Conservation (phyloP, 1,140 invertebrate genomes). For the Cepaea nemoralis region DNA sequence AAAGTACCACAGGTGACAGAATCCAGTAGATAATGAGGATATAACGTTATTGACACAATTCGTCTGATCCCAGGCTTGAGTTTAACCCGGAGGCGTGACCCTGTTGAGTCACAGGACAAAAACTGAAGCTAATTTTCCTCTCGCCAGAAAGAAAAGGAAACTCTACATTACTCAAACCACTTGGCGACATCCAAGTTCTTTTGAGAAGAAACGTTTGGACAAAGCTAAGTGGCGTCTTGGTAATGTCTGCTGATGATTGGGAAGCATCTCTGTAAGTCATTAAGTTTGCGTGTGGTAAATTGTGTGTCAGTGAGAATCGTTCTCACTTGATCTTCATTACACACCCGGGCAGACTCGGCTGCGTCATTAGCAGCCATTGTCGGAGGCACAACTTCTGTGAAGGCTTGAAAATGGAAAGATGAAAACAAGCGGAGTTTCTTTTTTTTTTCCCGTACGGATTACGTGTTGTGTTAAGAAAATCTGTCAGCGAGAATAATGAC, state of each 20-base stretch:
- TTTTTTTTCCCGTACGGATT: not conserved
- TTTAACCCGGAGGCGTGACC: no score
- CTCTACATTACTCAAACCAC: not conserved
- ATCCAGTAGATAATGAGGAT: no score
- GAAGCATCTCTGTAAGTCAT: not conserved
- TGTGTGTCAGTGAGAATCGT: not conserved
- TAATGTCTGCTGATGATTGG: not conserved
- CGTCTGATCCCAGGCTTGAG: no score
- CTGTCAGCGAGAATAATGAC: not conserved
- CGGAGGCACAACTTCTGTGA: not conserved
- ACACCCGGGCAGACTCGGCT: not conserved
- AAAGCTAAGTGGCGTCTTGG: not conserved
- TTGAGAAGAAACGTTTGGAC: not conserved
- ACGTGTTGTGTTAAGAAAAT: not conserved
- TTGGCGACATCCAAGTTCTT: not conserved
- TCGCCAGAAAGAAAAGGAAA: not conserved
- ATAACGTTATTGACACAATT: no score
- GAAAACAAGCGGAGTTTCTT: not conserved
- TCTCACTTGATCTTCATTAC: not conserved
- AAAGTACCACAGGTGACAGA: no score
- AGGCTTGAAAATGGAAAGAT: not conserved
- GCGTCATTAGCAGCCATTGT: not conserved
- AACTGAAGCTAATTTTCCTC: no score
- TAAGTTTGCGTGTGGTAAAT: not conserved
- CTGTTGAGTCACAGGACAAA: no score